These are phyloP conservation scores for Sebastes trivittatus DNA, from an alignment of 2,797 vertebrate species.

Conservation along the genomic window DNA sequence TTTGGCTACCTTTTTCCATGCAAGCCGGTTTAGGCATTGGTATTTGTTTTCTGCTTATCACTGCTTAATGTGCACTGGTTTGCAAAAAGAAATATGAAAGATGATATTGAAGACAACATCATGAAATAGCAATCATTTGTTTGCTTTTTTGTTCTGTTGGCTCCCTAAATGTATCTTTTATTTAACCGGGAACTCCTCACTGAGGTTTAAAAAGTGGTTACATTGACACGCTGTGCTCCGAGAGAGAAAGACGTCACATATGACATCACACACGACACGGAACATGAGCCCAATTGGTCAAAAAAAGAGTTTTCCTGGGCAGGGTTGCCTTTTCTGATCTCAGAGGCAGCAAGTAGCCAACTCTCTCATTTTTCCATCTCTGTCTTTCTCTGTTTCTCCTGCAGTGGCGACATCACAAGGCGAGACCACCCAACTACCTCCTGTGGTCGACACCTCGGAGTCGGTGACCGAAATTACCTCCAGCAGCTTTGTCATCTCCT, in stretches of 20 bases:
- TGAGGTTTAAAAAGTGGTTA: neutral
- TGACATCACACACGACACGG: too few species aligned
- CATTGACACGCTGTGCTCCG: too few species aligned
- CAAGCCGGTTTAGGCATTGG: neutral
- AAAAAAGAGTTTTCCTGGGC: neutral
- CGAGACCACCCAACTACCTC: conserved; percentile 86
- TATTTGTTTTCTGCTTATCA: neutral
- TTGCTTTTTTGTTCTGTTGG: neutral
- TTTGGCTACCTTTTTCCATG: neutral
- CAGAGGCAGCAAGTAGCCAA: neutral
- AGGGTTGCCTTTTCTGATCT: conserved; percentile 12
- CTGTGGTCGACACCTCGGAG: conserved; percentile 88
- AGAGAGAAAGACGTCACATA: too few species aligned
- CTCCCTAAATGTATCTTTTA: neutral
- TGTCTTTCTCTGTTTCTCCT: conserved; percentile 15
- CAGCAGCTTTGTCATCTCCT: conserved; percentile 97
- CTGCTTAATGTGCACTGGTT: too few species aligned
- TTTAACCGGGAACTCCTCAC: neutral
- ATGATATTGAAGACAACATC: too few species aligned
- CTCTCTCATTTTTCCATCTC: conserved; percentile 25
- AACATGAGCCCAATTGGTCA: too few species aligned
- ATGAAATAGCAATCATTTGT: too few species aligned
- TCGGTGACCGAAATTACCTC: conserved; percentile 98
- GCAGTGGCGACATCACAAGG: conserved; percentile 85
- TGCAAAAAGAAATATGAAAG: too few species aligned